Evolutionary conservation across 2,888 invertebrate species (phyloP).

Genomic region (Trachelus tabidus): DNA sequence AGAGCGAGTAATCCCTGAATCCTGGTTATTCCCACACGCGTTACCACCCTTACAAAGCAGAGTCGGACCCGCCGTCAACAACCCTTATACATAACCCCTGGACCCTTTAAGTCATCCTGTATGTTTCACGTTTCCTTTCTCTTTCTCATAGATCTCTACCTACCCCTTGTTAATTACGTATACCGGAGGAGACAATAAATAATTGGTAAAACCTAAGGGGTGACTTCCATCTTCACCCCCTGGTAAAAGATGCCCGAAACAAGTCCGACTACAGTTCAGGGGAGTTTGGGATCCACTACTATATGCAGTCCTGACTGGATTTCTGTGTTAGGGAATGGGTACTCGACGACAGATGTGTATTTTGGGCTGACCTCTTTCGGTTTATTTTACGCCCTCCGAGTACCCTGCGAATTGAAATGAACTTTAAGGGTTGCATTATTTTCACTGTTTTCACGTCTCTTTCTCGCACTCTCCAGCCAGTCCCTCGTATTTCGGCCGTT

Average conservation of each 20-base stretch:
- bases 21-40: no score
- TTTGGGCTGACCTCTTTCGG: background rate
- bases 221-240: no score
- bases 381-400: background rate
- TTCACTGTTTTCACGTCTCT: background rate
- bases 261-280: background rate
- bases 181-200: background rate
- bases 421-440: background rate
- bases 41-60: no score
- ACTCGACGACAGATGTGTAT: background rate
- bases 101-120: no score
- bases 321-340: background rate
- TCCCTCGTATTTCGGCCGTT: no score
- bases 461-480: background rate
- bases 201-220: background rate
- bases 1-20: no score
- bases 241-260: background rate
- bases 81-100: no score
- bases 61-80: no score
- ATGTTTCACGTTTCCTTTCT: no score
- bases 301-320: background rate
- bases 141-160: no score
- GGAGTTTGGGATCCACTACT: background rate
- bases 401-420: background rate
- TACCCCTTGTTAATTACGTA: constrained; percentile 1